Conservation (phyloP, 2,113 vertebrate genomes). For the Entomyzon cyanotis region DNA sequence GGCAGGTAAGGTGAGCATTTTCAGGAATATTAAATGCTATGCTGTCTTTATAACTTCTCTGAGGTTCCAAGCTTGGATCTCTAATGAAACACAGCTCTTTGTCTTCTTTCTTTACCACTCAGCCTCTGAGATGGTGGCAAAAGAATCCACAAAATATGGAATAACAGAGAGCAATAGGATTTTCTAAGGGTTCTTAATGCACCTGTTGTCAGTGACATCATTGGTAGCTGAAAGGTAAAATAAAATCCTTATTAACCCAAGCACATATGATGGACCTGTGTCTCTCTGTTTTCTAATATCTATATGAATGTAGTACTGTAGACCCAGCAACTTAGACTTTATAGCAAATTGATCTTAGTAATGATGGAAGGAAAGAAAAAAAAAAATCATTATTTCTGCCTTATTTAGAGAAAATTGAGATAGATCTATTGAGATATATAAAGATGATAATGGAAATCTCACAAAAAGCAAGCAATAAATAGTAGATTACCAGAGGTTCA, state of each 20-base stretch:
- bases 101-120: not conserved
- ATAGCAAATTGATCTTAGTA: not conserved
- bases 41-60: not conserved
- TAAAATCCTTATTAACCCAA: not conserved
- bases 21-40: not conserved
- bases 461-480: not conserved
- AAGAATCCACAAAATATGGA: not conserved
- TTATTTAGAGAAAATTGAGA: not conserved
- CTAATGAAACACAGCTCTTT: not conserved
- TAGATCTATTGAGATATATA: not conserved
- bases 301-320: not conserved
- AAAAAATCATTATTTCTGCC: not conserved
- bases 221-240: not conserved
- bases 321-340: not conserved
- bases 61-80: not conserved
- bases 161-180: not conserved
- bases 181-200: not conserved
- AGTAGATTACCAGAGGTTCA: not conserved
- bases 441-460: not conserved
- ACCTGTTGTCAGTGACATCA: not conserved
- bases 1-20: not conserved
- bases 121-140: not conserved
- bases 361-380: not conserved
- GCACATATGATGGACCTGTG: no score
- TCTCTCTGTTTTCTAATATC: not conserved